Evolutionary conservation across 2,888 invertebrate genomes (phyloP).

Genomic region (Clivina fossor): DNA sequence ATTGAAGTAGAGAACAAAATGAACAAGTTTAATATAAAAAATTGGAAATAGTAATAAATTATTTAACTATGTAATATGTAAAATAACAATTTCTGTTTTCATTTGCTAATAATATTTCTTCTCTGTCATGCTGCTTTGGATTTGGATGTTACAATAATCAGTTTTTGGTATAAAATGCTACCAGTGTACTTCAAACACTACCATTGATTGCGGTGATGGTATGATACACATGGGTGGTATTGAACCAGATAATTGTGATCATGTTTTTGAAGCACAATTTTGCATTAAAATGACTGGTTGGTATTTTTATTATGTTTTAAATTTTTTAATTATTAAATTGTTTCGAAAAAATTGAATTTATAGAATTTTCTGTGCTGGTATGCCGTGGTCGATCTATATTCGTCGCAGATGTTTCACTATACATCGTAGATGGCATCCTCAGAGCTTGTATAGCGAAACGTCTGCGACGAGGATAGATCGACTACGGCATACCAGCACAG

Average conservation of each 20-base stretch:
- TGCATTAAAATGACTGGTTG: conserved; percentile 79
- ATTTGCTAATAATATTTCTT: conserved; percentile 19
- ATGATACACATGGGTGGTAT: conserved; percentile 62
- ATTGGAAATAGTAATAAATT: no score
- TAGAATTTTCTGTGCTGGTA: no score
- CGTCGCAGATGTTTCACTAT: no score
- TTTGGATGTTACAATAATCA: conserved; percentile 41
- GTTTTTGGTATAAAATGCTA: conserved; percentile 67
- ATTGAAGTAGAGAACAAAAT: no score
- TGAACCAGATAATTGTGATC: conserved; percentile 65
- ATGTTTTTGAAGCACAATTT: conserved; percentile 77
- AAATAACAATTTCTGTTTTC: background rate
- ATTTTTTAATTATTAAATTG: background rate
- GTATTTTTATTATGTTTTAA: background rate
- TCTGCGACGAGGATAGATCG: no score
- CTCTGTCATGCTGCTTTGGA: conserved; percentile 38
- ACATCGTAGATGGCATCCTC: no score
- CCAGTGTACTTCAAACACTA: conserved; percentile 73
- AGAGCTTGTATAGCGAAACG: background rate
- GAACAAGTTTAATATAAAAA: no score
- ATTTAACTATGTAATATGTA: background rate
- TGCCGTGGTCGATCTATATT: no score
- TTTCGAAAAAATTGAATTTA: background rate
- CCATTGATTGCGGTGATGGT: conserved; percentile 69
- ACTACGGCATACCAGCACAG: no score